Base-by-base conservation (phyloP, 2,888 invertebrate genomes). In the Lomographa bimaculata region DNA sequence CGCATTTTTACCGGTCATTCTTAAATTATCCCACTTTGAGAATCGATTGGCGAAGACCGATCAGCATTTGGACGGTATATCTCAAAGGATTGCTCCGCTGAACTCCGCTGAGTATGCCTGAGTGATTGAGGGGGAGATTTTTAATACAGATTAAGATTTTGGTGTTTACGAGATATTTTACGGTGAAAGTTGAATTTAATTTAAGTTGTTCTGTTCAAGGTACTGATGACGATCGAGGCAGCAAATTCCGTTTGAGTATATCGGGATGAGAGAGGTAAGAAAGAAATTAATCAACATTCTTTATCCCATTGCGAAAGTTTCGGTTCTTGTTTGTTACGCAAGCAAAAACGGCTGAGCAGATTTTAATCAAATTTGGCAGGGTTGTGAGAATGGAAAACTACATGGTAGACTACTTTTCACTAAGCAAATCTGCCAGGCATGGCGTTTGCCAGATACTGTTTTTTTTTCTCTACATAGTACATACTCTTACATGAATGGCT, bases 21-120 rank as follows among this genome's bases (percentile, higher is more conserved):
- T 76, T 74, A 66, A 80, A 86, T 81, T 83, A 81, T 83, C 79
- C 79, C 59, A 51, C 51, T 59, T 64, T 61, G 60, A 64, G 77
- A 75, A 83, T 83, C 84, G 79, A 83, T 84, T 73, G 80, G 64
- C 45, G 50, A 29, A 60, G 59, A 61, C 54, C 71, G 77, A 76
- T 77, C 74, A 76, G 82, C 72, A 85, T 80, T 71, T 74, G 62
- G 77, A 71, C 85, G 86, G 84, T 81, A 67, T 60, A 70, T 64
- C 70, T 80, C 85, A 84, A 85, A 84, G 85, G 73, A 76, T 71
- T 27, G 8, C 32, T 33, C 1, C 65, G 56, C 60, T 66, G 55
- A 33, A 11, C 32, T 33, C 1, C 65, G 56, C 60, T 66, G 55
- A 33, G 21, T 29, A 41, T 20, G 35, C 7, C 17, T 19, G 21